A percentile compares a stretch with the other conserved stretches of the same genome.
Conservation (phyloP, 2,113 vertebrate species). For the Psilopogon haemacephalus region DNA sequence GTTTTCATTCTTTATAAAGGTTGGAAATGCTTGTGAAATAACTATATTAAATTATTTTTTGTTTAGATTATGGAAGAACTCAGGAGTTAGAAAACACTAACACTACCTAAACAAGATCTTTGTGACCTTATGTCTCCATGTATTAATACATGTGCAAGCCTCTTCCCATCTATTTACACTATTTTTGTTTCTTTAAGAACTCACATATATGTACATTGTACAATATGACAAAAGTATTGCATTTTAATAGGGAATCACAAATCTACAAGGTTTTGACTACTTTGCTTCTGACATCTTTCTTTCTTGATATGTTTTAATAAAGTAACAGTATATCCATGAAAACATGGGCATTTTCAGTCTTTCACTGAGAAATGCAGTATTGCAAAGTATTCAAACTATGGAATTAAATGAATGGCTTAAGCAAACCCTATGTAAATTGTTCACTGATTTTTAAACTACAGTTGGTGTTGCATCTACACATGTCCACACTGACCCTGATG, state of each 20-base stretch:
- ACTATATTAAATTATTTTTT: not conserved
- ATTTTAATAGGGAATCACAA: not conserved
- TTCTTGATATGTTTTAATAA: not conserved
- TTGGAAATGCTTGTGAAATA: not conserved
- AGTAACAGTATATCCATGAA: not conserved
- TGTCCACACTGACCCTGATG: not conserved
- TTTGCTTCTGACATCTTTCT: not conserved
- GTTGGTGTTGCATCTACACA: not conserved
- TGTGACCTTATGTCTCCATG: not conserved
- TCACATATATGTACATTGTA: not conserved
- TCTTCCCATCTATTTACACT: not conserved
- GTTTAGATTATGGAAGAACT: not conserved
- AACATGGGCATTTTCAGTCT: not conserved
- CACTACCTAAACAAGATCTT: not conserved
- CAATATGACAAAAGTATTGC: not conserved
- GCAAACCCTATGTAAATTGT: not conserved
- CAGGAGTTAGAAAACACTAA: not conserved
- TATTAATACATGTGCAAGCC: not conserved
- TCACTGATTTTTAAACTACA: not conserved
- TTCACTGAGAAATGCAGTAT: not conserved
- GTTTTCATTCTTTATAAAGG: not conserved
- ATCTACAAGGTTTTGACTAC: not conserved
- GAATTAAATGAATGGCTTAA: not conserved
- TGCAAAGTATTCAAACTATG: not conserved
- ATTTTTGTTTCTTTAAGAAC: not conserved